These are phyloP conservation scores for Callorhinus ursinus DNA, from an alignment of 2,113 vertebrate species.

Conservation along the genomic window DNA sequence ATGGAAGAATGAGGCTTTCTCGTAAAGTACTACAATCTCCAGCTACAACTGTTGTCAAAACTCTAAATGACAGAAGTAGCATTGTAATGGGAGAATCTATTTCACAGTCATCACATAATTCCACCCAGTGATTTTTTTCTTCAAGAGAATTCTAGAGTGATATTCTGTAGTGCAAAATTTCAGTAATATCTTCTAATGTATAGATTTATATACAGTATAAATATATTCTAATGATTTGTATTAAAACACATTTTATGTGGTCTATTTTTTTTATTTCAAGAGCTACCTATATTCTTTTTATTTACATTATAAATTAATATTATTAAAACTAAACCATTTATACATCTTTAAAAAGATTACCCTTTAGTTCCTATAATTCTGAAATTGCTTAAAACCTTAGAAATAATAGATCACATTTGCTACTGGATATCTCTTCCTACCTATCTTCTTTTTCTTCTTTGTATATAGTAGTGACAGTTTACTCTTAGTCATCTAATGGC, in stretches of 20 bases:
- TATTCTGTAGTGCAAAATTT: neutral
- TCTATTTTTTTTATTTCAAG: neutral
- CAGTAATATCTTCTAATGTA: neutral
- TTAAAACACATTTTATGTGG: conserved; percentile 47
- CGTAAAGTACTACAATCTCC: conserved; percentile 96
- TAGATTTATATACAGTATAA: conserved; percentile 55
- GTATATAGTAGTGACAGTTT: neutral
- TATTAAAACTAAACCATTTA: conserved; percentile 63
- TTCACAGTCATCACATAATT: conserved; percentile 81
- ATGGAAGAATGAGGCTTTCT: conserved; percentile 97
- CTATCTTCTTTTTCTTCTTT: neutral
- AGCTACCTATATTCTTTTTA: conserved; percentile 26
- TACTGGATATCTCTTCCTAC: neutral
- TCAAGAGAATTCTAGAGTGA: conserved; percentile 5
- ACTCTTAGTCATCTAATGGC: neutral
- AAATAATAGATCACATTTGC: conserved; percentile 28
- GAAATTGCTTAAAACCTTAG: conserved; percentile 36
- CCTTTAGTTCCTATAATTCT: conserved; percentile 35
- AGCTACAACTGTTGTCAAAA: conserved; percentile 88
- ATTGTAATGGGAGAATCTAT: conserved; percentile 88
- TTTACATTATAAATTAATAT: conserved; percentile 62
- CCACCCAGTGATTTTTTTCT: conserved; percentile 76
- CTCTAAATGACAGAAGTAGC: conserved; percentile 91
- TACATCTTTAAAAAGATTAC: conserved; percentile 50
- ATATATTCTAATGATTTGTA: conserved; percentile 67